Conservation (phyloP, 1,140 invertebrate species). For the Atta texana region DNA sequence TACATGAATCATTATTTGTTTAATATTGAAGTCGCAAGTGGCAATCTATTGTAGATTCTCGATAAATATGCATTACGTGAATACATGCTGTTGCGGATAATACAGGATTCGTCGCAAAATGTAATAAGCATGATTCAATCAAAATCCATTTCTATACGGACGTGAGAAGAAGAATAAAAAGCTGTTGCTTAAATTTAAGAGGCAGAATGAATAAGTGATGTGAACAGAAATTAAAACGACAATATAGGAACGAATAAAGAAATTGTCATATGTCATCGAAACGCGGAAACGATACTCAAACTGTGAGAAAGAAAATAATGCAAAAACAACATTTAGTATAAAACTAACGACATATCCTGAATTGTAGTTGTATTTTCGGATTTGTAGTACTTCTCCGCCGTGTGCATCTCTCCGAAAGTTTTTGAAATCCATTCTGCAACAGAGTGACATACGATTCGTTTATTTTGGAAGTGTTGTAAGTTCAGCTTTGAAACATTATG, state of each 20-base stretch:
- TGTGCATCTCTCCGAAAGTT: conserved; percentile 9
- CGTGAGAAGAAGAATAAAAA: conserved; percentile 1
- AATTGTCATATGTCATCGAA: neutral
- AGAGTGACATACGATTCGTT: conserved; percentile 46
- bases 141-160: conserved; percentile 13
- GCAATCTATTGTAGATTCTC: conserved; percentile 15
- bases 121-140: conserved; percentile 37
- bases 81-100: conserved; percentile 11
- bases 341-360: conserved; percentile 14
- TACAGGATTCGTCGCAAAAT: neutral
- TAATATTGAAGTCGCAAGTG: conserved; percentile 17
- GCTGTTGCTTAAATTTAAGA: neutral
- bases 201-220: neutral
- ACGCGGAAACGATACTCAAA: neutral
- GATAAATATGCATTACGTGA: conserved; percentile 29
- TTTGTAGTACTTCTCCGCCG: conserved; percentile 4
- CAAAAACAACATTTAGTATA: conserved; percentile 34
- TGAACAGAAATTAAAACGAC: neutral
- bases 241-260: neutral
- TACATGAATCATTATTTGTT: conserved; percentile 23
- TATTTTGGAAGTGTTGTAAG: conserved; percentile 55
- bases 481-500: conserved; percentile 51
- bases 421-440: conserved; percentile 42
- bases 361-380: conserved; percentile 13
- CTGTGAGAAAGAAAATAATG: neutral